Base-by-base conservation (phyloP, 2,113 vertebrate species). In the Vulpes vulpes region DNA sequence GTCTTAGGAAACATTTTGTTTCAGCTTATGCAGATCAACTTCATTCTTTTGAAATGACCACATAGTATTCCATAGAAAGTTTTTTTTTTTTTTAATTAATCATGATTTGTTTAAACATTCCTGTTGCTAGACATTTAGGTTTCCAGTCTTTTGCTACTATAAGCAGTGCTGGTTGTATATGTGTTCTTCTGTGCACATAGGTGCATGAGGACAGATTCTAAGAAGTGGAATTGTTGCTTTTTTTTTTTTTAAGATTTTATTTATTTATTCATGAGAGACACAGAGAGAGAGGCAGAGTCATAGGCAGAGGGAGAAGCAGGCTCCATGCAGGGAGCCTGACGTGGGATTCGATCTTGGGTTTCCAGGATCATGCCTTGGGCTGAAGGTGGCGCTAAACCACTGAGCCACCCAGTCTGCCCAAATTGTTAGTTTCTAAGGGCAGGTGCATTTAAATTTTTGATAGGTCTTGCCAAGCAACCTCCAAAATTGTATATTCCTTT, bases 21-120 rank as follows among this genome's bases (percentile, higher is more conserved):
- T 96, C 17, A 73, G 19, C 74, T 69, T 87, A 27, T 78, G 67
- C 35, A 71, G 25, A n/a, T 86, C 74, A 94, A 11, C 20, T 32
- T 80, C 57, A 73, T 92, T 94, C 64, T 93, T 84, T 84, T 84
- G 53, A 81, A 81, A 38, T 84, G 30, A 73, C 55, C 22, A 53
- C 64, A 80, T 74, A 69, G 65, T 89, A 85, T 85, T 80, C 22
- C n/a, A 53, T 32, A 64, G 25, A 71, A 78, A 71, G 51, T 1
- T 83, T 71, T 86, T 85, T 19, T 59, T 30, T 74, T 71, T 60
- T 92, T 89, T 1, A 43, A 43, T 89, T 81, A 91, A 85, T 89
- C 19, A 53, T 92, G 81, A 53, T 92, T 91, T 89, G 51, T 89
- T 80, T 91, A 74, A 94, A 86, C 15, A 78, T 62, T 96, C n/a